phyloP scores from a whole-genome alignment of 2,888 invertebrate genomes.

The Cylloceria caligata region DNA sequence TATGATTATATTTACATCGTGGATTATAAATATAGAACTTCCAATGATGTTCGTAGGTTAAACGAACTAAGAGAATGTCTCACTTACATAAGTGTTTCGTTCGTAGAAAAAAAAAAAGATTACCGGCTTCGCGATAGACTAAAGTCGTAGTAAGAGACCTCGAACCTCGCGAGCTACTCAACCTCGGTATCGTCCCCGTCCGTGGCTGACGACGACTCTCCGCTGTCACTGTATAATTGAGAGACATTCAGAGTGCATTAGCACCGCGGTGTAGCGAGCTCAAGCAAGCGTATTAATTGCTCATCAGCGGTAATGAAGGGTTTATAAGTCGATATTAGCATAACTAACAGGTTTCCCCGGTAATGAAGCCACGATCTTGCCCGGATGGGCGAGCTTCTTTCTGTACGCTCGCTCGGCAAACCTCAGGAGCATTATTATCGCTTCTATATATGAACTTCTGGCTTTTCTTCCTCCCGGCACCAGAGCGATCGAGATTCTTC shows the following conservation, averaged over 20 bases:
- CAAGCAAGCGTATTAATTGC: slow-evolving; percentile 81
- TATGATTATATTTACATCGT: slow-evolving; percentile 45
- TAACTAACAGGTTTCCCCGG: slow-evolving; percentile 82
- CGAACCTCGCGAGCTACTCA: slow-evolving; percentile 29
- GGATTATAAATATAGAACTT: slow-evolving; percentile 36
- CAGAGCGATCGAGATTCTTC: slow-evolving; percentile 17
- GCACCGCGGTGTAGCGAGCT: slow-evolving; percentile 68
- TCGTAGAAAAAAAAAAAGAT: slow-evolving; percentile 33
- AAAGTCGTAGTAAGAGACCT: slow-evolving; percentile 38
- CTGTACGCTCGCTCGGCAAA: slow-evolving; percentile 45
- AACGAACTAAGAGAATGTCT: slow-evolving; percentile 61
- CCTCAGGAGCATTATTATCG: slow-evolving; percentile 11
- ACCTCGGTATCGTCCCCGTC: slow-evolving; percentile 33
- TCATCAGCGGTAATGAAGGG: slow-evolving; percentile 83
- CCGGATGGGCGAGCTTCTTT: slow-evolving; percentile 55
- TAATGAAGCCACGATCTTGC: slow-evolving; percentile 79
- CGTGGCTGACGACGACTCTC: slow-evolving; percentile 53
- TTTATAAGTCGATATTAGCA: slow-evolving; percentile 84
- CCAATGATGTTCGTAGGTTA: slow-evolving; percentile 37
- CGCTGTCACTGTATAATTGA: slow-evolving; percentile 81
- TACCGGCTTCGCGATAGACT: slow-evolving; percentile 37
- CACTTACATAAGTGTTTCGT: slow-evolving; percentile 60
- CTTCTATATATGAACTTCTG: slow-evolving; percentile 17
- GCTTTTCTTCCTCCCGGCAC: neutral
- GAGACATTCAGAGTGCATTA: slow-evolving; percentile 81